Conservation (phyloP, 2,113 vertebrate genomes). For the Brienomyrus brachyistius region DNA sequence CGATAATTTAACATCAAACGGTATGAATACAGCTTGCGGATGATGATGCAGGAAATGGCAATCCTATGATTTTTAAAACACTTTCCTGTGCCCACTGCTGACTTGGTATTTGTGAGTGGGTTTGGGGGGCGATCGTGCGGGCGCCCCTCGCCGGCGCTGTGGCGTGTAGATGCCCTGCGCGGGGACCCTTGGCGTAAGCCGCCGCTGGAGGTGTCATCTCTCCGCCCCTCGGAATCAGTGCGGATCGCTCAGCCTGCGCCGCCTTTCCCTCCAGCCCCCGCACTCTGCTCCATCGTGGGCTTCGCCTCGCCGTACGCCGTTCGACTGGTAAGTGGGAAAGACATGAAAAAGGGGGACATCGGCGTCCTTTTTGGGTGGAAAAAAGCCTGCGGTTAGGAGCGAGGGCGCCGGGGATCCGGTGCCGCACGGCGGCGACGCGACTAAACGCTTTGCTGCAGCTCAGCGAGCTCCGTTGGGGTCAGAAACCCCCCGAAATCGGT, state of each 20-base stretch:
- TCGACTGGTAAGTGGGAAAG: slow-evolving; percentile 36
- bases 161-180: slow-evolving; percentile 4
- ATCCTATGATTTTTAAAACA: neutral
- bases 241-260: slow-evolving; percentile 61
- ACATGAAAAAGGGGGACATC: neutral
- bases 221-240: slow-evolving; percentile 55
- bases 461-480: neutral
- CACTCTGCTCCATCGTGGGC: slow-evolving; percentile 30
- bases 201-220: slow-evolving; percentile 15
- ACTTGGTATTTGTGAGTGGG: neutral
- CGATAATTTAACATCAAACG: neutral
- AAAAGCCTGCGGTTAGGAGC: neutral
- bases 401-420: neutral
- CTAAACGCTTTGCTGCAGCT: neutral
- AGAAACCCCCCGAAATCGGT: neutral
- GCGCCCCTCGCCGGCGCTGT: neutral
- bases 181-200: neutral
- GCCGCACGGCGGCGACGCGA: neutral
- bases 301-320: slow-evolving; percentile 31
- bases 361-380: neutral
- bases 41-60: neutral
- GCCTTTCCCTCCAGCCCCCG: slow-evolving; percentile 27
- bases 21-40: neutral
- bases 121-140: neutral
- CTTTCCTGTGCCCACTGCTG: neutral